A percentile compares a stretch with the other conserved stretches of the same genome.
phyloP scores from a whole-genome alignment of 2,113 vertebrate genomes.

The Pachyramphus minor region DNA sequence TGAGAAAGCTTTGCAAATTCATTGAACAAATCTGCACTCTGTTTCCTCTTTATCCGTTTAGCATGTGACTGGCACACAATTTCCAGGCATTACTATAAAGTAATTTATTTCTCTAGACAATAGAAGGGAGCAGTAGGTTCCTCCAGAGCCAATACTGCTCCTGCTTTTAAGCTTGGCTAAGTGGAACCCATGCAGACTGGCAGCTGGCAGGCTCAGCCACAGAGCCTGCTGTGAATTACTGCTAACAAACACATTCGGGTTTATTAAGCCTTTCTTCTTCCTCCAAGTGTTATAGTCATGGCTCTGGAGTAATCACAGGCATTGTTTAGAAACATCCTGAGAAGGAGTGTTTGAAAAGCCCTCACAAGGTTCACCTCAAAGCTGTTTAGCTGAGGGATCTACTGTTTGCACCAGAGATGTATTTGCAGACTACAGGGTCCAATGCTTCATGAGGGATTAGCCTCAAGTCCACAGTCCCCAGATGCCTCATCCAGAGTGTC shows the following conservation, averaged over 20 bases:
- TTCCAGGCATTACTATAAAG: not conserved
- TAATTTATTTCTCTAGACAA: not conserved
- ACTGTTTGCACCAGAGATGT: not conserved
- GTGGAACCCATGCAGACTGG: not conserved
- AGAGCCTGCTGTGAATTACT: constrained; percentile 23
- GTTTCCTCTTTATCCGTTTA: not conserved
- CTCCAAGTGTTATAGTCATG: not conserved
- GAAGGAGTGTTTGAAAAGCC: not conserved
- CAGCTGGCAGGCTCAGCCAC: constrained; percentile 17
- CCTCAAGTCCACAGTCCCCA: not conserved
- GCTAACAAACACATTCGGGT: constrained; percentile 41
- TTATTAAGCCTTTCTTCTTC: constrained; percentile 24
- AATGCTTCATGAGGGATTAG: not conserved
- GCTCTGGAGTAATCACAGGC: not conserved
- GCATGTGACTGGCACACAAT: not conserved
- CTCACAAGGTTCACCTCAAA: not conserved
- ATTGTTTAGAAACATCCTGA: not conserved
- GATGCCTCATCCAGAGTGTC: not conserved
- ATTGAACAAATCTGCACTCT: not conserved
- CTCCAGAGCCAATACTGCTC: not conserved
- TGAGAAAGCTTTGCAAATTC: not conserved
- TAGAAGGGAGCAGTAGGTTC: not conserved
- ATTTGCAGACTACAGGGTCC: not conserved
- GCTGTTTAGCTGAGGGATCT: not conserved
- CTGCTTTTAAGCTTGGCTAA: constrained; percentile 15